A percentile compares a stretch with the other conserved stretches of the same genome.
Evolutionary conservation across 2,797 vertebrate genomes (phyloP).

Genomic region (Chrosomus eos): DNA sequence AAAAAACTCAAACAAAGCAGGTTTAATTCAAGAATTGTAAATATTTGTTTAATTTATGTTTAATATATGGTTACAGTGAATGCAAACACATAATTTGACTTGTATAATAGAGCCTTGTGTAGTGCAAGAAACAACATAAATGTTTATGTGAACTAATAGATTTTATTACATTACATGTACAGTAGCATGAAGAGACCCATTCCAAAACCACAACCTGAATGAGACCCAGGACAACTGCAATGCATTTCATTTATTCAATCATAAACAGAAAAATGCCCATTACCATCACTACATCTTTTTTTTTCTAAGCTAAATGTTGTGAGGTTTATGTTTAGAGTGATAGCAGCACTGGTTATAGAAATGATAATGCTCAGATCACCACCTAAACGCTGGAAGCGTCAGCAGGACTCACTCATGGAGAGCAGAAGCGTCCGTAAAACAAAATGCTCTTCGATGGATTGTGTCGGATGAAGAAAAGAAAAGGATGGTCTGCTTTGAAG

Average conservation of each 20-base stretch:
- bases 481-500: slow-evolving; percentile 45
- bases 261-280: too few relatives aligned
- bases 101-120: too few relatives aligned
- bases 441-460: slow-evolving; percentile 43
- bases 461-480: slow-evolving; percentile 51
- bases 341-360: too few relatives aligned
- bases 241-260: neutral
- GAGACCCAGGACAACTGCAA: neutral
- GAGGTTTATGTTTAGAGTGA: too few relatives aligned
- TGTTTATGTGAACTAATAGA: neutral
- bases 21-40: neutral
- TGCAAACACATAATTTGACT: neutral
- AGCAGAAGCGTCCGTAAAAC: slow-evolving; percentile 43
- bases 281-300: too few relatives aligned
- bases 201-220: neutral
- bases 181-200: neutral
- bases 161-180: neutral
- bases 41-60: neutral
- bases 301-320: too few relatives aligned
- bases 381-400: too few relatives aligned
- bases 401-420: neutral
- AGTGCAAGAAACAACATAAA: too few relatives aligned
- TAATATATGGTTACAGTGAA: neutral
- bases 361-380: too few relatives aligned
- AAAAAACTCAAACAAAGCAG: too few relatives aligned